A percentile compares a stretch with the other conserved stretches of the same genome.
These are phyloP conservation scores for Xiphophorus couchianus DNA, from an alignment of 2,113 vertebrate genomes.

Conservation along the genomic window DNA sequence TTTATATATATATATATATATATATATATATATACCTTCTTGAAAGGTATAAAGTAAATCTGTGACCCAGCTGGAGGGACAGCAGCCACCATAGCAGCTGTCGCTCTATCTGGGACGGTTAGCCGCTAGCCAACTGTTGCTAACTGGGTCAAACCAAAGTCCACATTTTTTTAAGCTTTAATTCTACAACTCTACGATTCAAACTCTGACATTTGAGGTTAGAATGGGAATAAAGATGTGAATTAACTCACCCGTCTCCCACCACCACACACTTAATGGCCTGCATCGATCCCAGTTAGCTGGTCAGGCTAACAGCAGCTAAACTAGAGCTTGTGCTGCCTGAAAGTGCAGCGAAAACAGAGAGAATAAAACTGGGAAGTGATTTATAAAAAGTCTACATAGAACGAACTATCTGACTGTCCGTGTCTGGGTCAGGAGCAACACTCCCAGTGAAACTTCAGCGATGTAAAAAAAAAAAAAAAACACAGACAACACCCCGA, in stretches of 20 bases:
- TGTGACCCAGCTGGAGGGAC: neutral
- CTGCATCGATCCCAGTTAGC: slow-evolving; percentile 84
- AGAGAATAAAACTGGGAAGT: neutral
- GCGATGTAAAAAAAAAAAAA: no score
- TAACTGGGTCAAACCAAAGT: neutral
- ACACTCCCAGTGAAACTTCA: no score
- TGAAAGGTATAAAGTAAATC: neutral
- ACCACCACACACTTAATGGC: slow-evolving; percentile 99
- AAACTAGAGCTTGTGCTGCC: slow-evolving; percentile 21
- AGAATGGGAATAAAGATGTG: neutral
- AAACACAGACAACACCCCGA: no score
- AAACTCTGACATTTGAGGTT: neutral
- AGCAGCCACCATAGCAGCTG: neutral
- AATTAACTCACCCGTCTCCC: slow-evolving; percentile 90
- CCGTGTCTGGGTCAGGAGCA: no score
- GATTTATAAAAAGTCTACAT: no score
- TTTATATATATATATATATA: no score
- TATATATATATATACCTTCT: no score
- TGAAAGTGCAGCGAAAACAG: slow-evolving; percentile 3
- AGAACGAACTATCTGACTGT: no score
- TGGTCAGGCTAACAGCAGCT: slow-evolving; percentile 50
- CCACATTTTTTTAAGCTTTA: neutral
- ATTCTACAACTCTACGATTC: neutral
- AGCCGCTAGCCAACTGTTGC: neutral
- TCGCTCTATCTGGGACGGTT: neutral